A percentile compares a stretch with the other conserved stretches of the same genome.
These are phyloP conservation scores for Drepanosiphum platanoidis DNA, from an alignment of 2,888 invertebrate genomes.

Conservation along the genomic window DNA sequence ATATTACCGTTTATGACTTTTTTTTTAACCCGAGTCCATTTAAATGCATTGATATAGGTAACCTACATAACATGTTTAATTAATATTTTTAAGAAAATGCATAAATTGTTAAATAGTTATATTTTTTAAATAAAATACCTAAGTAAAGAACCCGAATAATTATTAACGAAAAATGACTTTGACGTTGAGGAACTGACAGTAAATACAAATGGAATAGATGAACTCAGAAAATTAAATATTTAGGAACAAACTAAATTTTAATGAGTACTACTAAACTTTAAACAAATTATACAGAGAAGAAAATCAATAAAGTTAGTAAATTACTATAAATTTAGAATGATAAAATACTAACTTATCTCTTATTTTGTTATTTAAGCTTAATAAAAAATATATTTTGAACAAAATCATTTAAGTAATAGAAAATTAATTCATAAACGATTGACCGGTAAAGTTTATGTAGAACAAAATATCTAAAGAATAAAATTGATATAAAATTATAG, in stretches of 20 bases:
- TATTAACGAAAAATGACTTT: not conserved
- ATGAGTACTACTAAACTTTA: not conserved
- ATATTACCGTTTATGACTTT: slow-evolving; percentile 44
- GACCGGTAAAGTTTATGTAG: too few relatives aligned
- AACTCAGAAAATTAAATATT: not conserved
- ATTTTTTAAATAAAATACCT: not conserved
- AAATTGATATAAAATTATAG: too few relatives aligned
- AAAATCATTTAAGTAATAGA: too few relatives aligned
- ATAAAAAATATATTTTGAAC: too few relatives aligned
- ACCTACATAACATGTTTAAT: slow-evolving; percentile 50
- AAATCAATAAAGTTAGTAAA: not conserved
- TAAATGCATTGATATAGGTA: slow-evolving; percentile 37
- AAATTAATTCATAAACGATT: too few relatives aligned
- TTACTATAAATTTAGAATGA: not conserved
- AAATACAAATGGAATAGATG: not conserved
- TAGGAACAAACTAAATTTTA: not conserved
- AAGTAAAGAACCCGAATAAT: not conserved
- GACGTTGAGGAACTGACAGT: not conserved
- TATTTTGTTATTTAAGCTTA: not conserved
- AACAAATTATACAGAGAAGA: not conserved
- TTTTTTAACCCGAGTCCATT: slow-evolving; percentile 43
- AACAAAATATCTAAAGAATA: too few relatives aligned
- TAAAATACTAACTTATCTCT: not conserved
- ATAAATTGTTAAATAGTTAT: not conserved
- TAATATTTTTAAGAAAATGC: slow-evolving; percentile 5